Conservation (phyloP, 2,113 vertebrate genomes). For the Tragelaphus imberbis region DNA sequence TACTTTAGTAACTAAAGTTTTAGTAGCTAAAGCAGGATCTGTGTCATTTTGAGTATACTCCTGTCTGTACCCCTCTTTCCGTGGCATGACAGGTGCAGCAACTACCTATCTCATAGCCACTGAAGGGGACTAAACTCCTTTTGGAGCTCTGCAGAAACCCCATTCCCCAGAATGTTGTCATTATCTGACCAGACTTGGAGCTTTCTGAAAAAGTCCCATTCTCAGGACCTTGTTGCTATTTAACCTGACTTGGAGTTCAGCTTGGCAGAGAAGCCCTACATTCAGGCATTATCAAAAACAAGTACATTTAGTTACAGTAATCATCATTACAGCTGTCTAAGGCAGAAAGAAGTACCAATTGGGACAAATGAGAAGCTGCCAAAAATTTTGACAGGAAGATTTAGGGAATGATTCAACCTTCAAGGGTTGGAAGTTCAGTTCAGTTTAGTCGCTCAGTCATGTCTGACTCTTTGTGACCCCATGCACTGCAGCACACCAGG, state of each 20-base stretch:
- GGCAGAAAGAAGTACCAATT: background rate
- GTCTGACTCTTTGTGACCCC: background rate
- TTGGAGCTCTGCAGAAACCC: background rate
- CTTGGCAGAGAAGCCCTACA: background rate
- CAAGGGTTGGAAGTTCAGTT: background rate
- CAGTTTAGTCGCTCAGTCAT: background rate
- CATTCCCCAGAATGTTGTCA: background rate
- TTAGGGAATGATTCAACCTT: background rate
- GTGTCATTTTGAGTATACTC: background rate
- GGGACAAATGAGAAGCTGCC: background rate
- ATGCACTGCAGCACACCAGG: background rate
- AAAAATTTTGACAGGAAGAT: background rate
- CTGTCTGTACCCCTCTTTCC: accelerated
- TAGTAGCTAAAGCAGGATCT: background rate
- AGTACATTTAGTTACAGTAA: background rate
- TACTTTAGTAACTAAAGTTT: background rate
- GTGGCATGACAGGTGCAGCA: background rate
- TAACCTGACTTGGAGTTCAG: background rate
- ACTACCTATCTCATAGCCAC: background rate
- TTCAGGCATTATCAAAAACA: background rate
- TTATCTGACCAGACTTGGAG: background rate
- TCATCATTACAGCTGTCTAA: background rate
- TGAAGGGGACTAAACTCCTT: background rate
- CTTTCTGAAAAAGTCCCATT: background rate
- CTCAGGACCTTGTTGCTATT: background rate